Base-by-base conservation (phyloP, 2,888 invertebrate genomes). In the Bugula neritina region DNA sequence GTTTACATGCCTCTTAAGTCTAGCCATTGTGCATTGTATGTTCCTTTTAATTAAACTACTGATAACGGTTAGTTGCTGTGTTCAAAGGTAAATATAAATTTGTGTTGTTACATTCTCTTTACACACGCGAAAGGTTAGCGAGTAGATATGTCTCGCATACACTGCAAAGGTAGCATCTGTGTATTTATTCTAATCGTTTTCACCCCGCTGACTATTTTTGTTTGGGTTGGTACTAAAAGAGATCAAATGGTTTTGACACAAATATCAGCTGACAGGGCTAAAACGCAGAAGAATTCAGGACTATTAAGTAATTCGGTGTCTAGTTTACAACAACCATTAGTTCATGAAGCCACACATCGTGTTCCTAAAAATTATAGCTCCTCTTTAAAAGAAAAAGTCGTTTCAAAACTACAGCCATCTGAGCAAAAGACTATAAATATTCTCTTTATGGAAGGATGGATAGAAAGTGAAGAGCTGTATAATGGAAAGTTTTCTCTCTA, bases 361-460 rank as follows among this genome's bases (percentile, higher is more conserved):
- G 43, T 10, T 10, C 5, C 17, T 5, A 43, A 43, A 17, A 43
- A 43, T 10, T 5, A 10, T 5, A 17, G 17, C 5, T 17, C 43
- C 17, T 5, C 43, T 43, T n/a, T n/a, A n/a, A n/a, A n/a, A n/a
- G n/a, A n/a, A n/a, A n/a, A n/a, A n/a, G 17, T 17, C 43, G 10
- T 10, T 10, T 43, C 17, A 10, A 43, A 43, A 5, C 17, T 43
- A 43, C 43, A 17, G 5, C 43, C 43, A 10, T 5, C 17, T 17
- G 43, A 43, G 17, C 10, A 17, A 10, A 43, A 43, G 43, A 5
- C 31, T 2, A 31, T 31, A 31, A 43, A 43, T 3, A 43, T 43
- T 10, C 27, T 63, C 31, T 63, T 31, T n/a, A 63, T 63, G 63
- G 63, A 63, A 31, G 63, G 63, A 5, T 63, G 63, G 63, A 63